These are phyloP conservation scores for Tetraneura akinire DNA, from an alignment of 1,140 invertebrate genomes.

Conservation along the genomic window DNA sequence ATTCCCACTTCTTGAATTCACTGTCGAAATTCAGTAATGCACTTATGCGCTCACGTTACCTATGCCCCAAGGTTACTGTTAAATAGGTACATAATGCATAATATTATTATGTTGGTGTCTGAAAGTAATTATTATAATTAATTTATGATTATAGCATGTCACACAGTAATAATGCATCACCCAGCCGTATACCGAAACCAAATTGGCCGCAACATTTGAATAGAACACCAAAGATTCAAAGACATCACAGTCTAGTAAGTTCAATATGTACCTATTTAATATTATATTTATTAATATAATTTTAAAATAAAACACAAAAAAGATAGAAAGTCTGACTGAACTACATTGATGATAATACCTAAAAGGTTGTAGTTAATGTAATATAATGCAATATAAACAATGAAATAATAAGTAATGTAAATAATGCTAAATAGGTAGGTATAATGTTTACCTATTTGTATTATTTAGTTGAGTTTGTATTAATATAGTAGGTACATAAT, in stretches of 20 bases:
- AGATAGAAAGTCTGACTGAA: too few relatives aligned
- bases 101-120: not conserved
- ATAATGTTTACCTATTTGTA: too few relatives aligned
- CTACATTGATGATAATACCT: too few relatives aligned
- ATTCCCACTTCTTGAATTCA: not conserved
- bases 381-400: too few relatives aligned
- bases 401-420: too few relatives aligned
- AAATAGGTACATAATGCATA: too few relatives aligned
- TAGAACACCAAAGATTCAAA: conserved; percentile 33
- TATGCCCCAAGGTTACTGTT: not conserved
- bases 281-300: not conserved
- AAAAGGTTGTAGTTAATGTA: too few relatives aligned
- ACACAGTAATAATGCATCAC: conserved; percentile 33
- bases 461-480: too few relatives aligned
- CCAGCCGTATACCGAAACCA: conserved; percentile 39
- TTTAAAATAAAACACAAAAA: too few relatives aligned
- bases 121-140: not conserved
- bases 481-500: too few relatives aligned
- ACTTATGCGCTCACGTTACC: not conserved
- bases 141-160: conserved; percentile 15
- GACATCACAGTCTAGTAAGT: conserved; percentile 46
- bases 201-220: conserved; percentile 4
- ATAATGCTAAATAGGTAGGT: too few relatives aligned
- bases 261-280: too few relatives aligned
- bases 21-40: not conserved